Conservation (phyloP, 2,797 vertebrate genomes). For the Parambassis ranga region DNA sequence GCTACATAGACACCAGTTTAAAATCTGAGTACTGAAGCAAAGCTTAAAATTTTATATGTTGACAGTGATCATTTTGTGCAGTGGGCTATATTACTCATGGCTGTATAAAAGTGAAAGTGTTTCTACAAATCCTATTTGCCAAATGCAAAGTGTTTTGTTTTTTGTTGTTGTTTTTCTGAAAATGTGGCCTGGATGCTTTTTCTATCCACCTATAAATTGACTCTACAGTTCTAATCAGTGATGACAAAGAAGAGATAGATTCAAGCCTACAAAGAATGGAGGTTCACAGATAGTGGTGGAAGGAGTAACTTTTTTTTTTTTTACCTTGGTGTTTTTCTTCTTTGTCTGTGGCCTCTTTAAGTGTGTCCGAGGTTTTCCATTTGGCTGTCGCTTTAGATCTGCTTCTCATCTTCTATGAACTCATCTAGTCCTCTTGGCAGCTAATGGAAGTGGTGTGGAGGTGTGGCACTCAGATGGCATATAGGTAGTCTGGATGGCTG, state of each 20-base stretch:
- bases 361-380: slow-evolving; percentile 56
- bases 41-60: no score
- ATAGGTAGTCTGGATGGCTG: not conserved
- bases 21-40: no score
- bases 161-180: no score
- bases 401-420: slow-evolving; percentile 32
- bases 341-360: slow-evolving; percentile 18
- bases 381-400: slow-evolving; percentile 50
- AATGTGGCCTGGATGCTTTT: no score
- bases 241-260: slow-evolving; percentile 17
- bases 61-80: no score
- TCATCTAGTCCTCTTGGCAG: slow-evolving; percentile 27
- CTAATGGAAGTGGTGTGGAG: slow-evolving; percentile 33
- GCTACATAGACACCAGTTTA: no score
- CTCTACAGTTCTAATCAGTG: not conserved
- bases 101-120: not conserved
- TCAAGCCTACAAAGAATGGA: not conserved
- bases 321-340: slow-evolving; percentile 2
- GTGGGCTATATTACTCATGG: no score
- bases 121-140: not conserved
- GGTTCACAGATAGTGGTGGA: not conserved
- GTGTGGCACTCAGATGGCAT: slow-evolving; percentile 24
- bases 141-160: no score
- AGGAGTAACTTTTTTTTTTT: not conserved
- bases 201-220: not conserved